phyloP scores from a whole-genome alignment of 2,113 vertebrate species.

The Podarcis cretensis region DNA sequence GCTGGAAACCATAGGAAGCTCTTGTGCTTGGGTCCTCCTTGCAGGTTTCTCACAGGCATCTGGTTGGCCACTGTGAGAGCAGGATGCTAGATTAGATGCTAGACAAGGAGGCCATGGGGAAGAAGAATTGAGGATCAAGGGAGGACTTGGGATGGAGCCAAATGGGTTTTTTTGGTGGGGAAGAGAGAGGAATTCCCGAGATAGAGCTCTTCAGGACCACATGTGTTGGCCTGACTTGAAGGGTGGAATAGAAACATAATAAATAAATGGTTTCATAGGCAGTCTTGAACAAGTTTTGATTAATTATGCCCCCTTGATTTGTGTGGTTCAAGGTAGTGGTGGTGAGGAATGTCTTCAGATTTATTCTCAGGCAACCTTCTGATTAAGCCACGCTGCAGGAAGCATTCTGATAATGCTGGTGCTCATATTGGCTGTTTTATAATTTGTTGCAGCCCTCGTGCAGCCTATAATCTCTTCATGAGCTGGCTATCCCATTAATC shows the following conservation, averaged over 20 bases:
- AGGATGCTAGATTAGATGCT: too few relatives aligned
- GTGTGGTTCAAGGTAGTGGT: background rate
- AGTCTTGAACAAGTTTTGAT: background rate
- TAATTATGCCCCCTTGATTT: background rate
- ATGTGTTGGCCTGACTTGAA: background rate
- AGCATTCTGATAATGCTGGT: background rate
- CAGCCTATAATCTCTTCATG: slow-evolving; percentile 41
- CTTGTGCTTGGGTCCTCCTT: too few relatives aligned
- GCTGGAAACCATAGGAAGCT: too few relatives aligned
- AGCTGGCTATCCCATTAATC: slow-evolving; percentile 45
- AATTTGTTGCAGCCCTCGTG: background rate
- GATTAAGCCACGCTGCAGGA: background rate
- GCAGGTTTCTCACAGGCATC: too few relatives aligned
- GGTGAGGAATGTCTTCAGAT: too few relatives aligned
- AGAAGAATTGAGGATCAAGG: too few relatives aligned
- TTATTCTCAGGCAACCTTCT: background rate
- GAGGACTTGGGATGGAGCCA: too few relatives aligned
- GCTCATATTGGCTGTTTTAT: background rate
- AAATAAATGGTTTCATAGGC: background rate
- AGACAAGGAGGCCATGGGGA: too few relatives aligned
- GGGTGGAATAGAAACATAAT: background rate
- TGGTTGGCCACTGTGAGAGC: too few relatives aligned
- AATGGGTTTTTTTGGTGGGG: too few relatives aligned
- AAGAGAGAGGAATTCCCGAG: too few relatives aligned
- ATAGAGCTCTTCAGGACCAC: too few relatives aligned